Conservation (phyloP, 2,888 invertebrate genomes). For the Pollenia amentaria region DNA sequence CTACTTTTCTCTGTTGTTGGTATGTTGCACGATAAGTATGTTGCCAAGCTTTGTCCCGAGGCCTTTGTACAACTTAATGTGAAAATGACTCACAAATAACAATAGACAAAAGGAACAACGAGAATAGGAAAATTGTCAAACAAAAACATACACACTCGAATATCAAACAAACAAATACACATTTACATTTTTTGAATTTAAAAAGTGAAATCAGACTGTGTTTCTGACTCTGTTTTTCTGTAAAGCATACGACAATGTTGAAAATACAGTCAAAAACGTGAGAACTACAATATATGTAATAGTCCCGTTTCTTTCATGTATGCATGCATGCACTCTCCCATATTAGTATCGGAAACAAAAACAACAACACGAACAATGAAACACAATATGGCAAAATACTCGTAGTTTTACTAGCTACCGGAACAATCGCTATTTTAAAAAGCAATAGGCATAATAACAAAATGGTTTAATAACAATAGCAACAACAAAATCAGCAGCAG, state of each 20-base stretch:
- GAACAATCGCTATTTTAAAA: constrained; percentile 64
- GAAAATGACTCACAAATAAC: constrained; percentile 52
- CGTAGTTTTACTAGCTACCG: constrained; percentile 39
- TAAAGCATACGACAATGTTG: neutral
- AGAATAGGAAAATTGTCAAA: neutral
- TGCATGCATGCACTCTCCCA: neutral
- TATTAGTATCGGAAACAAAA: constrained; percentile 32
- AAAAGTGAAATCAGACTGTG: neutral
- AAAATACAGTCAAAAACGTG: constrained; percentile 44
- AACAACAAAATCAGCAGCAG: constrained; percentile 3
- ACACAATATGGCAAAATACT: constrained; percentile 51
- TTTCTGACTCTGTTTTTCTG: neutral
- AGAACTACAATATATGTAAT: constrained; percentile 32
- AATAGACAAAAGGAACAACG: constrained; percentile 25
- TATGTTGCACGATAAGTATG: neutral
- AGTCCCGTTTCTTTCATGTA: neutral
- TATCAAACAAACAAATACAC: constrained; percentile 1
- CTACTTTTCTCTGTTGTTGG: constrained; percentile 57
- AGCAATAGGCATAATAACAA: constrained; percentile 70
- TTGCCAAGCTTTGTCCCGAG: constrained; percentile 35
- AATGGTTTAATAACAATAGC: constrained; percentile 59
- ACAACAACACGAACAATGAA: neutral
- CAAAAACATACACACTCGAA: neutral
- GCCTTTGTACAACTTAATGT: constrained; percentile 62
- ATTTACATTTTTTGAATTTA: neutral